Evolutionary conservation across 2,888 invertebrate species (phyloP), one percentile per base, ranked within the genome.

Genomic region (Agrenia bidenticulata): DNA sequence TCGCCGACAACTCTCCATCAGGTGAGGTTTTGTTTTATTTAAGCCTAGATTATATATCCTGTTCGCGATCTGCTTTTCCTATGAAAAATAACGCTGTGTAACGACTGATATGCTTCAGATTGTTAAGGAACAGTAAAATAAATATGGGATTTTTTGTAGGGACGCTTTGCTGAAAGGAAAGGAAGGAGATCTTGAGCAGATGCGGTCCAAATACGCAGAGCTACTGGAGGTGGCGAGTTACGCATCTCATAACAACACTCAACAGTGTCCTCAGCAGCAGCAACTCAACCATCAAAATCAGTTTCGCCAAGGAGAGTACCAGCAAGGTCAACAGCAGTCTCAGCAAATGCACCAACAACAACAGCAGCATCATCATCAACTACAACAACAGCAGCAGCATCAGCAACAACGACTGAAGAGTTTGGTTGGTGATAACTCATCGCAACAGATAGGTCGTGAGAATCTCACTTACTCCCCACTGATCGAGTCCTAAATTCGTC

Each of bases 201-300:
- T 96, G 76, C 94, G 94, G 80, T 86, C 88, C 67, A 90, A 91
- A 83, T 89, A 92, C 80, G 94, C 94, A 69, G 95, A 96, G 83
- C 88, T 95, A 79, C 83, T 96, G 81, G 95, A 95, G 26, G 91
- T 95, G 72, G 73, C 74, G 26, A 73, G 74, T 59, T 76, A 71
- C 53, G 66, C 73, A 15, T 71, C 70, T 56, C 73, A 69, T 55
- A 72, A 72, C 50, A 67, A 69, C 51, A 68, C 65, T 4, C 72
- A 69, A 26, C 69, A 69, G 19, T 60, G 37, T 27, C 42, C 64
- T 7, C 45, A 64, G 19, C 62, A 59, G 15, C 55, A 55, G n/a
- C 39, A 19, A 41, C 27, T 15, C 9, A 37, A 57, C 19, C 56
- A 57, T 19, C 23, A 41, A 15, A 58, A 58, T 27, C 60, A 60